Evolutionary conservation across 2,888 invertebrate genomes (phyloP).

Genomic region (Agonum fuliginosum): DNA sequence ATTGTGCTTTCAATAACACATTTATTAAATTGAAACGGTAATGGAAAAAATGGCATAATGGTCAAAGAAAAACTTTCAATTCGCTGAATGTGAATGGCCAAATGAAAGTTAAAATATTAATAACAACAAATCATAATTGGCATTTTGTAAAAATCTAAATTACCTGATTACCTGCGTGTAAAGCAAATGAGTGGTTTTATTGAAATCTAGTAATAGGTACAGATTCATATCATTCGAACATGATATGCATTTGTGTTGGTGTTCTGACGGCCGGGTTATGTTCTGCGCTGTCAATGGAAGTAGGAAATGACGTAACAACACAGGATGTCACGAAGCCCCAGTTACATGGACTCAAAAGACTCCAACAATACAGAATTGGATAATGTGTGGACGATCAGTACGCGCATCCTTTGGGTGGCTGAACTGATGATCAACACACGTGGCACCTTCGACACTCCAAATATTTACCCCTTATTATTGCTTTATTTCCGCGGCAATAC

Average conservation of each 20-base stretch:
- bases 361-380: slow-evolving; percentile 60
- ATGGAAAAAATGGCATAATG: too few relatives aligned
- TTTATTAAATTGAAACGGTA: too few relatives aligned
- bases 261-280: too few relatives aligned
- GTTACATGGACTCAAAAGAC: slow-evolving; percentile 60
- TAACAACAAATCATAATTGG: too few relatives aligned
- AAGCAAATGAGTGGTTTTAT: slow-evolving; percentile 8
- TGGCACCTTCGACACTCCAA: background rate
- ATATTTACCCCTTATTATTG: too few relatives aligned
- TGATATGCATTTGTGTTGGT: slow-evolving; percentile 19
- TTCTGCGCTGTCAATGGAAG: slow-evolving; percentile 72
- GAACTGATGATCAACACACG: slow-evolving; percentile 4
- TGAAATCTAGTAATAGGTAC: slow-evolving; percentile 26
- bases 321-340: slow-evolving; percentile 68
- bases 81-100: too few relatives aligned
- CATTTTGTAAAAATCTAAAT: too few relatives aligned
- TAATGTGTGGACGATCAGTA: slow-evolving; percentile 54
- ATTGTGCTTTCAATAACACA: too few relatives aligned
- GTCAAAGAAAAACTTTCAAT: too few relatives aligned
- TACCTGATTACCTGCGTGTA: background rate
- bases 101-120: too few relatives aligned
- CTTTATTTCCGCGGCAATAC: too few relatives aligned
- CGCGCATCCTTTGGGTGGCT: slow-evolving; percentile 62
- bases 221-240: slow-evolving; percentile 30
- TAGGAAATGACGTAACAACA: slow-evolving; percentile 66